Base-by-base conservation (phyloP, 2,113 vertebrate genomes). In the Azemiops feae region DNA sequence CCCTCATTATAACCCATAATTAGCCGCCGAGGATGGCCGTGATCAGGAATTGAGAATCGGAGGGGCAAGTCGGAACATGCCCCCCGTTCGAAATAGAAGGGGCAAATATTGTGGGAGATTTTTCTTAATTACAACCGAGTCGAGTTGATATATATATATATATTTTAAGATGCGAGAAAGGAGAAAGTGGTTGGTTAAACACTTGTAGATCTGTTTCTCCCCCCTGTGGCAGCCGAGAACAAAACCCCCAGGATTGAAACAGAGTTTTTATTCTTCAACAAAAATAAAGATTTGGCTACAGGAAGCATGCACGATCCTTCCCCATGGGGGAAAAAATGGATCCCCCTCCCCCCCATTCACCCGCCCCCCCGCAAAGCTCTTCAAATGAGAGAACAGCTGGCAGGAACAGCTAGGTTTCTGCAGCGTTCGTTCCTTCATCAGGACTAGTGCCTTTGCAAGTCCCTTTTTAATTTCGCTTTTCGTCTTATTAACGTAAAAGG, bases 41-140 rank as follows among this genome's bases (percentile, higher is more conserved):
- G 69, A 95, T 93, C 93, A 94, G 92, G 96, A 96, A 94, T 94
- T 91, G 95, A 94, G 94, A 94, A 92, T 57, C 55, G 55, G 1
- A 43, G 85, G 45, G 92, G 92, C 97, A 96, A 96, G 98, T 95
- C 12, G 20, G 94, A 93, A 94, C 97, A 95, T 27, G 97, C 92
- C 96, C 93, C 4, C 0, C 27, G 91, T 52, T 54, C 1, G 22
- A 89, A 92, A 74, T 69, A 81, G 18, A 39, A 22, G 85, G 57
- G 60, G 39, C 89, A 55, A 50, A 87, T 20, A 6, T 6, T 0
- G 9, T 23, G 9, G 1, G 43, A 30, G 88, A 34, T 57, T 58
- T n/a, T 8, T 88, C 89, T 81, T 94, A 94, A 95, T 95, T 91
- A 93, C 4, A 23, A 91, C 43, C 52, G 54, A 52, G 69, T 50